Base-by-base conservation (phyloP, 2,888 invertebrate genomes). In the Lasioglossum villosulum region DNA sequence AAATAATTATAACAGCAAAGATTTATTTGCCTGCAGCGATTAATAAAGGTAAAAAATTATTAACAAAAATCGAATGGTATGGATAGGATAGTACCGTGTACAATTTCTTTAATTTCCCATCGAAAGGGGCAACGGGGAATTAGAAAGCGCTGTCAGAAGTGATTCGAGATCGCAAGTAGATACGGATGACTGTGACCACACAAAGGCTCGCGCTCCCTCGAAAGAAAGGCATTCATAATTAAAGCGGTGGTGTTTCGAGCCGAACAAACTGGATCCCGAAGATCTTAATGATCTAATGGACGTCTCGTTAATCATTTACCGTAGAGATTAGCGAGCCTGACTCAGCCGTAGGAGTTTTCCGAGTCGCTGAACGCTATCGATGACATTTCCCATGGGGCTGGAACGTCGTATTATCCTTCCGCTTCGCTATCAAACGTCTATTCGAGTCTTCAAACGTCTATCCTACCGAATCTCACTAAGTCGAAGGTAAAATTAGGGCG, bases 341-440 rank as follows among this genome's bases (percentile, higher is more conserved):
- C 34, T 82, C 86, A 86, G 79, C 78, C 77, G 81, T 73, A 74
- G 45, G 56, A 75, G 30, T 76, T 27, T n/a, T 27, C 42, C 8
- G 27, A 59, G 23, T 48, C 63, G 56, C 42, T 30, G 30, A 37
- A 73, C 56, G 30, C 6, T 59, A 56, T 27, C 71, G 78, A 73
- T 82, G 82, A 27, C 30, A n/a, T 74, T 80, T 14, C 83, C 59
- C 19, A 2, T 37, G 48, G 59, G 83, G 76, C n/a, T 4, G 16
- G 70, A 42, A 68, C 78, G 30, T 52, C 45, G 56, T 39, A 78
- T 85, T 75, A 71, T 79, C 72, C 34, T 72, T 86, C 82, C 78
- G 56, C 52, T 82, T 74, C 76, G 80, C 87, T 89, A 86, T 90
- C 87, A 75, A 84, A 86, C 81, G 77, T 80, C 74, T 56, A 27